A percentile compares a stretch with the other conserved stretches of the same genome.
phyloP scores from a whole-genome alignment of 2,797 vertebrate genomes.

The Sylvia borin region DNA sequence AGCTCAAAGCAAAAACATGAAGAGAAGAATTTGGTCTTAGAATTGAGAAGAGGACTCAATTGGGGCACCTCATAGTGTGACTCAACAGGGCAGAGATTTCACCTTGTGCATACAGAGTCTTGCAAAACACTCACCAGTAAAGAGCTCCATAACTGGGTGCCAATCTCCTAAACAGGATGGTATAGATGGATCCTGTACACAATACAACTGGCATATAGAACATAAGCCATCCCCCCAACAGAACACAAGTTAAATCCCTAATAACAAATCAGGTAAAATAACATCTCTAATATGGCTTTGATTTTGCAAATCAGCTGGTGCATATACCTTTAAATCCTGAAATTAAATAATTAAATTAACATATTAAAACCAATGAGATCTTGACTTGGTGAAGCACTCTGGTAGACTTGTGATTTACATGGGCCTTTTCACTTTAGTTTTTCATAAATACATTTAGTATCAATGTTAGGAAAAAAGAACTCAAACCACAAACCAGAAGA shows the following conservation, averaged over 20 bases:
- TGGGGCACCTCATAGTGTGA: not conserved
- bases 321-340: not conserved
- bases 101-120: not conserved
- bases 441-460: not conserved
- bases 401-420: not conserved
- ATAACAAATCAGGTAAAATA: not conserved
- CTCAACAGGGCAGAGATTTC: not conserved
- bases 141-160: not conserved
- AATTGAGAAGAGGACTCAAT: accelerated
- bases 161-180: not conserved
- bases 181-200: not conserved
- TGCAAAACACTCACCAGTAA: not conserved
- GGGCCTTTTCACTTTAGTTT: not conserved
- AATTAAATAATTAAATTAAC: not conserved
- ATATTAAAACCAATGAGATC: not conserved
- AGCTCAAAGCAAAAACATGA: not conserved
- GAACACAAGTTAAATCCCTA: not conserved
- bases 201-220: not conserved
- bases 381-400: not conserved
- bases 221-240: not conserved
- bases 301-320: not conserved
- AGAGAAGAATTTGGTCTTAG: not conserved
- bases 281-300: not conserved
- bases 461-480: not conserved
- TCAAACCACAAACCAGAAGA: not conserved